Conservation (phyloP, 1,140 invertebrate genomes). For the Diuraphis noxia region DNA sequence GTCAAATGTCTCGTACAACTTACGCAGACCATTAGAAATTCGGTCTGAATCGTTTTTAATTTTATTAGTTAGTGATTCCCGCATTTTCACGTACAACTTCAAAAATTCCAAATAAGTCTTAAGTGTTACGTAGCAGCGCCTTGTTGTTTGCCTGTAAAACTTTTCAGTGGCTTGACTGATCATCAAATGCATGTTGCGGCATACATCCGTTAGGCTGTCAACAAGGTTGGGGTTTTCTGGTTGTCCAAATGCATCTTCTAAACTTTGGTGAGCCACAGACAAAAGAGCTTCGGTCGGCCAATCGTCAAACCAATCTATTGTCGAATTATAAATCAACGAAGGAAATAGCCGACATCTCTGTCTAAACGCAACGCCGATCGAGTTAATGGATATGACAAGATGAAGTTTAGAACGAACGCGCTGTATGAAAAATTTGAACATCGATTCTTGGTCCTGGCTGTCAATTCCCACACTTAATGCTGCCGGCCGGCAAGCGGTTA, state of each 20-base stretch:
- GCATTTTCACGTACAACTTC: conserved; percentile 73
- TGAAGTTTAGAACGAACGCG: conserved; percentile 79
- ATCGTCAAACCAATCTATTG: conserved; percentile 90
- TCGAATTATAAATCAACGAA: conserved; percentile 89
- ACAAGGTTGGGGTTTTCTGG: conserved; percentile 61
- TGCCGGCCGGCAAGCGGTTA: conserved; percentile 70
- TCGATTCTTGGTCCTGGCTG: conserved; percentile 72
- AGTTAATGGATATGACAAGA: conserved; percentile 86
- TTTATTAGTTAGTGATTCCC: conserved; percentile 69
- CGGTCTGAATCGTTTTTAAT: conserved; percentile 67
- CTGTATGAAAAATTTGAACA: conserved; percentile 82
- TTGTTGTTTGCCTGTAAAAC: conserved; percentile 77
- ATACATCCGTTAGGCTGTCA: conserved; percentile 69
- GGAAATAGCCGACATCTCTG: conserved; percentile 82
- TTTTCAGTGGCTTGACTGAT: conserved; percentile 74
- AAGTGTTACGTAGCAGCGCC: conserved; percentile 85
- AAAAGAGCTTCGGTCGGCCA: conserved; percentile 87
- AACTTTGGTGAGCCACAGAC: conserved; percentile 72
- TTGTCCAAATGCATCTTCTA: conserved; percentile 59
- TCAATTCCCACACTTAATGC: conserved; percentile 73
- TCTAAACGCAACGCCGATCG: conserved; percentile 81
- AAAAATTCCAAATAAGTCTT: conserved; percentile 85
- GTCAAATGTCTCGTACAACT: conserved; percentile 82
- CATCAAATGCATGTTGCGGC: conserved; percentile 77
- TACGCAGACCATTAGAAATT: conserved; percentile 78